Evolutionary conservation across 1,140 invertebrate genomes (phyloP), one percentile per base, ranked within the genome.

Genomic region (Habropoda laboriosa): DNA sequence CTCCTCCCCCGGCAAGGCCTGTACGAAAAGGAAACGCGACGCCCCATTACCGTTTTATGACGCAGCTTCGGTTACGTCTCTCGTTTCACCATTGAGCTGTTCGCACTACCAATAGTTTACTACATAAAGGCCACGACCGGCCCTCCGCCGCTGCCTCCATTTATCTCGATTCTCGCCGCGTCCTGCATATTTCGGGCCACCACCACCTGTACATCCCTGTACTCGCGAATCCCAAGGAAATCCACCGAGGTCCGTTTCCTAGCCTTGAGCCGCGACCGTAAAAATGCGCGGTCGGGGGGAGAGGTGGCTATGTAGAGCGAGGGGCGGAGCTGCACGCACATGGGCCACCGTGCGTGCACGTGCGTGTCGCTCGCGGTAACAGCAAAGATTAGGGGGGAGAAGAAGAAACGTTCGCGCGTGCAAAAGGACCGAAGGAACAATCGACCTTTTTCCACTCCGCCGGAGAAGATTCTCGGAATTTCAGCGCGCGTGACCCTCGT

Each of bases 11-110:
- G 67, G 55, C 72, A 71, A 85, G 83, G 64, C 53, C 77, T 40
- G 83, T 66, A 89, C 88, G 89, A 91, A 91, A 90, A 91, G 89
- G 90, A 91, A 92, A 91, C 81, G 89, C 88, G 89, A 91, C 90
- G 92, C 92, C 92, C 91, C 89, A 92, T 93, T 93, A 92, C 91
- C 91, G 90, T 92, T 92, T 92, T 92, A 92, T 90, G 89, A 85
- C 84, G 79, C 87, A 89, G 91, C 86, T 93, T 92, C 88, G 88
- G 91, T 93, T 93, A 93, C 92, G 89, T 92, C 91, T 93, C 91
- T 70, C 89, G 88, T 92, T 93, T 91, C 92, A 91, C 90, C 87
- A 92, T 92, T 91, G 91, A 93, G 90, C 89, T 90, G 89, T 92
- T 91, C 90, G 85, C 89, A 90, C 90, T 90, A 88, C 86, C 89